These are phyloP conservation scores for Lasioglossum pauxillum DNA, from an alignment of 2,888 invertebrate species.

Conservation along the genomic window DNA sequence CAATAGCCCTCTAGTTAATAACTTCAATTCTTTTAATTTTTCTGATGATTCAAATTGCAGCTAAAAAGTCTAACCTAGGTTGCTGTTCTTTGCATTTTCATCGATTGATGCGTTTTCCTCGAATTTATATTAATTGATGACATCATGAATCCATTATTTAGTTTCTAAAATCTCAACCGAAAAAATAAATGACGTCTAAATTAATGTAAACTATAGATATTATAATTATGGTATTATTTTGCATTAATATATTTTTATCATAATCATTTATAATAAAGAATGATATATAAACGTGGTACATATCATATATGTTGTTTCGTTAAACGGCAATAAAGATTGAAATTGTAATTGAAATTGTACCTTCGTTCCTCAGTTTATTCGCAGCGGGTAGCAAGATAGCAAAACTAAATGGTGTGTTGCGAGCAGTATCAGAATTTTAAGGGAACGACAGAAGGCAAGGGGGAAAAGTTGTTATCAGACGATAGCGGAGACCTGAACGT, in stretches of 20 bases:
- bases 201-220: not conserved
- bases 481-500: slow-evolving; percentile 3
- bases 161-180: not conserved
- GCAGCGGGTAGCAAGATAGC: not conserved
- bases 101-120: too few species aligned
- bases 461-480: slow-evolving; percentile 22
- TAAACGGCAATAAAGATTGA: not conserved
- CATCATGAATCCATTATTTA: not conserved
- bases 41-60: not conserved
- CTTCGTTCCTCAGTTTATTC: not conserved
- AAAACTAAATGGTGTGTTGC: slow-evolving; percentile 1
- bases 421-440: slow-evolving; percentile 1
- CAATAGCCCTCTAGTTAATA: too few species aligned
- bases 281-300: not conserved
- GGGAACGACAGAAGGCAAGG: not conserved
- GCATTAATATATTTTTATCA: not conserved
- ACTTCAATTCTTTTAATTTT: not conserved
- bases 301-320: not conserved
- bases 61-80: too few species aligned
- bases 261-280: not conserved
- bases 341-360: not conserved
- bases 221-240: not conserved
- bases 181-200: not conserved
- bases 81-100: too few species aligned
- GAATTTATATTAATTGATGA: too few species aligned